Evolutionary conservation across 2,888 invertebrate genomes (phyloP).

Genomic region (Operophtera brumata): DNA sequence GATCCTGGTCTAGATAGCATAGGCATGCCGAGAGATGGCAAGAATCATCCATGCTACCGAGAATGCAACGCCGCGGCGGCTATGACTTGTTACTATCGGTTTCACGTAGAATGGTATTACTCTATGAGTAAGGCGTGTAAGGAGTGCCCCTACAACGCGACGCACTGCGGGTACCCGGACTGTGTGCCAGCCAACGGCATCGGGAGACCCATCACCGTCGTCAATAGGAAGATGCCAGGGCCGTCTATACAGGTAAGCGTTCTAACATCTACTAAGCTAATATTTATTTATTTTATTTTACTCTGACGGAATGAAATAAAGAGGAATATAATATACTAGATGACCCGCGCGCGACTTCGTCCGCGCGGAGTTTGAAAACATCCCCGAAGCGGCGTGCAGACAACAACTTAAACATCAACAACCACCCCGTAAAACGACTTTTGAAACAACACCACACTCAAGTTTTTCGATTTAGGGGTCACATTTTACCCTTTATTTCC

Average conservation of each 20-base stretch:
- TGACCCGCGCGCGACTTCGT: too few relatives aligned
- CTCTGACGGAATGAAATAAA: too few relatives aligned
- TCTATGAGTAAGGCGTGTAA: slow-evolving; percentile 81
- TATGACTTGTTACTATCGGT: slow-evolving; percentile 25
- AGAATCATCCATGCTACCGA: slow-evolving; percentile 27
- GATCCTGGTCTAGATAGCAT: slow-evolving; percentile 15
- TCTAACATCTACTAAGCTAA: too few relatives aligned
- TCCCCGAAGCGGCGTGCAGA: too few relatives aligned
- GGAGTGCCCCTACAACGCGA: slow-evolving; percentile 84
- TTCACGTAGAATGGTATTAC: slow-evolving; percentile 28
- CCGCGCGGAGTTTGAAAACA: too few relatives aligned
- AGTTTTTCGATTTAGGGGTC: too few relatives aligned
- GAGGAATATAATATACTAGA: too few relatives aligned
- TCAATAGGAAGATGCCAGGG: slow-evolving; percentile 90
- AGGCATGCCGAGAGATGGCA: slow-evolving; percentile 22
- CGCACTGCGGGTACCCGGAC: slow-evolving; percentile 62
- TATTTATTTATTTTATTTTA: too few relatives aligned
- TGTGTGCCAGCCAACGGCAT: slow-evolving; percentile 26
- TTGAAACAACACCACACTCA: too few relatives aligned
- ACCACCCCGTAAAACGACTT: too few relatives aligned
- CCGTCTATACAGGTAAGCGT: slow-evolving; percentile 84
- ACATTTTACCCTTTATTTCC: too few relatives aligned
- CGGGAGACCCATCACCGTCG: slow-evolving; percentile 66
- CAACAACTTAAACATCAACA: too few relatives aligned
- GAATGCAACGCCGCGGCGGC: slow-evolving; percentile 3